A percentile compares a stretch with the other conserved stretches of the same genome.
These are phyloP conservation scores for Lymantria dispar DNA, from an alignment of 2,888 invertebrate species.

Conservation along the genomic window DNA sequence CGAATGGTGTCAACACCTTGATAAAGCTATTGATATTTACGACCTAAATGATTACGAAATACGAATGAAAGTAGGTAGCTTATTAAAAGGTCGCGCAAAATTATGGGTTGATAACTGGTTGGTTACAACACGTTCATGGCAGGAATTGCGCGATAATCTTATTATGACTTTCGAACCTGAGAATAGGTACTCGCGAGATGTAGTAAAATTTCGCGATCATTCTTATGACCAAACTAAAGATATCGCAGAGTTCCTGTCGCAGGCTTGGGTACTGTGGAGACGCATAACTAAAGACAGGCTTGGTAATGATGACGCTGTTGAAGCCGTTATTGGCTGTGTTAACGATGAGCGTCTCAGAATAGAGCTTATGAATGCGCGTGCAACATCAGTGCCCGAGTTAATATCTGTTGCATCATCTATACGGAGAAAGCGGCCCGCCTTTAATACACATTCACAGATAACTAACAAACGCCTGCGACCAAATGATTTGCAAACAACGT, in stretches of 20 bases:
- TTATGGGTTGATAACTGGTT: too few species aligned
- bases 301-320: constrained; percentile 23
- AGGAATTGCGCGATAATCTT: constrained; percentile 14
- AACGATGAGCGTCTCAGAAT: constrained; percentile 29
- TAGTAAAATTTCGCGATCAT: constrained; percentile 30
- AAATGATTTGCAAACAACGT: background rate
- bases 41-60: too few species aligned
- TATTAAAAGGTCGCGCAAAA: too few species aligned
- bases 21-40: too few species aligned
- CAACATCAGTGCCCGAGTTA: background rate
- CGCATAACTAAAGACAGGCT: constrained; percentile 32
- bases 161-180: constrained; percentile 32
- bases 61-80: too few species aligned
- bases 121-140: constrained; percentile 28
- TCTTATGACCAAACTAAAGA: constrained; percentile 24
- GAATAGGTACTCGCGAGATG: constrained; percentile 24
- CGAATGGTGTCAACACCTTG: too few species aligned
- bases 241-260: too few species aligned
- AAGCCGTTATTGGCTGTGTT: constrained; percentile 36
- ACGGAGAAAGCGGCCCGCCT: background rate
- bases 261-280: constrained; percentile 33
- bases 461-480: background rate
- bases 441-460: background rate
- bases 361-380: too few species aligned
- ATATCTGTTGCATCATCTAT: constrained; percentile 3